phyloP scores from a whole-genome alignment of 2,113 vertebrate species.

The Nannobrachium achirus region DNA sequence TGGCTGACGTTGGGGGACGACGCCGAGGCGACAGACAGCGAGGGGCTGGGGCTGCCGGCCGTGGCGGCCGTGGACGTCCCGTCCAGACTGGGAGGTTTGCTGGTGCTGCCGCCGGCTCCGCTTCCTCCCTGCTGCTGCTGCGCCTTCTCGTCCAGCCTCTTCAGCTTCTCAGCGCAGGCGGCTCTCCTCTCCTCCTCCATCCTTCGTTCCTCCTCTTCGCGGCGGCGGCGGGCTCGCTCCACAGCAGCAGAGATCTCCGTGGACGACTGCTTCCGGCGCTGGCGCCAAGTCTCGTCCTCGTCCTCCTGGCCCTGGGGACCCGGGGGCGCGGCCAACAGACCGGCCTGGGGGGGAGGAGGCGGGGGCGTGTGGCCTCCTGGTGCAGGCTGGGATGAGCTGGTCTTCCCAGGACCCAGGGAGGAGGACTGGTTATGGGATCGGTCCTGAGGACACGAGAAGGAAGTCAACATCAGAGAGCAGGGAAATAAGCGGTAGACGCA shows the following conservation, averaged over 20 bases:
- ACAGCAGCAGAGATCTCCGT: conserved; percentile 90
- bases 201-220: conserved; percentile 90
- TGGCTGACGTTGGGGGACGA: conserved; percentile 79
- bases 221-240: conserved; percentile 87
- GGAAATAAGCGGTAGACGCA: too few relatives aligned
- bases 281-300: conserved; percentile 93
- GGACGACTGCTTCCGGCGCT: conserved; percentile 90
- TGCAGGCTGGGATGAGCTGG: conserved; percentile 45
- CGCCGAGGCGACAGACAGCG: conserved; percentile 67
- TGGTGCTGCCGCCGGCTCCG: conserved; percentile 40
- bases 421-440: conserved; percentile 66
- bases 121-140: conserved; percentile 56
- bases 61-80: conserved; percentile 57
- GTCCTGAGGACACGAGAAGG: conserved; percentile 54
- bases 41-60: conserved; percentile 71
- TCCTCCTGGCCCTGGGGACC: conserved; percentile 80
- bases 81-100: conserved; percentile 69
- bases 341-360: conserved; percentile 60
- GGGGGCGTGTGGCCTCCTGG: conserved; percentile 49
- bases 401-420: conserved; percentile 50
- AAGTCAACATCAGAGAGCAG: too few relatives aligned
- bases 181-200: conserved; percentile 93
- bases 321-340: conserved; percentile 49
- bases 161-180: conserved; percentile 92
- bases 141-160: conserved; percentile 88